phyloP scores from a whole-genome alignment of 1,140 invertebrate species.

The Drosophila truncata region DNA sequence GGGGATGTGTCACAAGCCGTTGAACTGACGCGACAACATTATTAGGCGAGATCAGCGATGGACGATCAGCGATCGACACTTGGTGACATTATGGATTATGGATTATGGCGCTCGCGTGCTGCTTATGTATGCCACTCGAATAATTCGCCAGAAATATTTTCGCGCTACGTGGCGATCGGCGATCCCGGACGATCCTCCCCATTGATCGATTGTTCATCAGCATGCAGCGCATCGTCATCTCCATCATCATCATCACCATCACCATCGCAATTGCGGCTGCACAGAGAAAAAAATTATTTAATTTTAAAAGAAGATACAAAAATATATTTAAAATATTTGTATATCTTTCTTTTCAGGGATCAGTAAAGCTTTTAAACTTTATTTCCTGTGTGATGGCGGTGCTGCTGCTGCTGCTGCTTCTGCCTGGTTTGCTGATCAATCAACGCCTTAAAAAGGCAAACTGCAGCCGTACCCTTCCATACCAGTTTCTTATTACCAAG shows the following conservation, averaged over 20 bases:
- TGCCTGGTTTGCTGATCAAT: constrained; percentile 70
- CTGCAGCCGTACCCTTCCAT: constrained; percentile 48
- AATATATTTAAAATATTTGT: background rate
- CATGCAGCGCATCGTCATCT: constrained; percentile 66
- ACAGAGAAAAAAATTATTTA: constrained; percentile 1
- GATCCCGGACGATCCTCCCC: constrained; percentile 21
- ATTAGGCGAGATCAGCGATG: constrained; percentile 60
- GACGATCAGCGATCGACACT: constrained; percentile 53
- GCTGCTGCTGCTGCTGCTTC: constrained; percentile 6
- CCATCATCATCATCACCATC: constrained; percentile 26
- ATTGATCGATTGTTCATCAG: constrained; percentile 64
- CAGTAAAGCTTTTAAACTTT: background rate
- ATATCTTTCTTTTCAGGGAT: background rate
- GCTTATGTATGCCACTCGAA: constrained; percentile 77
- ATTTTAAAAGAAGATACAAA: too few species aligned
- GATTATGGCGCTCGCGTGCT: constrained; percentile 83
- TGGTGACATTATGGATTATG: constrained; percentile 77
- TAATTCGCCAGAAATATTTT: constrained; percentile 58
- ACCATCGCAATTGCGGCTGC: background rate
- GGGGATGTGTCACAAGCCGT: constrained; percentile 75
- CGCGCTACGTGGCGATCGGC: constrained; percentile 63
- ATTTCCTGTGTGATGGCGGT: constrained; percentile 6
- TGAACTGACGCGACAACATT: constrained; percentile 72
- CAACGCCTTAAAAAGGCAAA: constrained; percentile 78
- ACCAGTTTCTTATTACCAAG: constrained; percentile 75